Conservation (phyloP, 2,797 vertebrate genomes). For the Halcyon chelicuti region DNA sequence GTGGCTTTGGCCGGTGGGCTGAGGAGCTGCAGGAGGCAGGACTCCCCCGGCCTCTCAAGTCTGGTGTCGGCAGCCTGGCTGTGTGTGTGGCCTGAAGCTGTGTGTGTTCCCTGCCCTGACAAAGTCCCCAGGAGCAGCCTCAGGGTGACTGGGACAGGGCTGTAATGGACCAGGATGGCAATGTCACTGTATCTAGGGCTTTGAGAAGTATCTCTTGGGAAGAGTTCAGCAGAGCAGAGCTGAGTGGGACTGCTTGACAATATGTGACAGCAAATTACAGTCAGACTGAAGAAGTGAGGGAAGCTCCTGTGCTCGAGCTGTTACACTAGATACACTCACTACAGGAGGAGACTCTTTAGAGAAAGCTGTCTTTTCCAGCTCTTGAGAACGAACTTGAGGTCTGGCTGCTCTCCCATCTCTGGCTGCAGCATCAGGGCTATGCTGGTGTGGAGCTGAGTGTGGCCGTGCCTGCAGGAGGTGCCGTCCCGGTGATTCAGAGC, state of each 20-base stretch:
- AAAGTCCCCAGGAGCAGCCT: accelerated
- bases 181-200: neutral
- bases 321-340: neutral
- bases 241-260: neutral
- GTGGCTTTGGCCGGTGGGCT: accelerated
- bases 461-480: neutral
- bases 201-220: neutral
- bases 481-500: neutral
- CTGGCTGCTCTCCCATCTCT: neutral
- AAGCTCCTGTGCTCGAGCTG: neutral
- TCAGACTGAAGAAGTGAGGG: neutral
- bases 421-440: accelerated
- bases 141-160: neutral
- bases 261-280: neutral
- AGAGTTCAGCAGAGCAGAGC: neutral
- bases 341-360: neutral
- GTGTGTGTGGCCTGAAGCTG: neutral
- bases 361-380: neutral
- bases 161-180: neutral
- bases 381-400: neutral
- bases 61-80: neutral
- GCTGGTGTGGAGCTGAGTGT: neutral
- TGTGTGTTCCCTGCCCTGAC: neutral
- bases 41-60: neutral
- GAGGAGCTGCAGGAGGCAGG: neutral